A percentile compares a stretch with the other conserved stretches of the same genome.
phyloP scores from a whole-genome alignment of 2,888 invertebrate species.

The Tipula vernalis region DNA sequence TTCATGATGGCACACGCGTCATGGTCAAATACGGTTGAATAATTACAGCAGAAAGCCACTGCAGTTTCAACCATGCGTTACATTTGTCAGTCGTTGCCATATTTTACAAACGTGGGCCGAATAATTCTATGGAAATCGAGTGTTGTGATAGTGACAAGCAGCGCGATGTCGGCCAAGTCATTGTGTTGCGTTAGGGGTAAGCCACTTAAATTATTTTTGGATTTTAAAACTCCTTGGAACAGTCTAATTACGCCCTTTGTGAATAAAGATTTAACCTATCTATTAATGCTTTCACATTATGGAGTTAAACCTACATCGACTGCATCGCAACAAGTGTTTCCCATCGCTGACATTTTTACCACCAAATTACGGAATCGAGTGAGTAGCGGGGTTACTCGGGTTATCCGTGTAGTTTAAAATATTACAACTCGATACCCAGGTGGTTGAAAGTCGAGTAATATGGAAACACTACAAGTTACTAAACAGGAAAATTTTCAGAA shows the following conservation, averaged over 20 bases:
- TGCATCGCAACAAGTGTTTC: too few species aligned
- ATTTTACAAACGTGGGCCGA: not conserved
- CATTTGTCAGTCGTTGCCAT: not conserved
- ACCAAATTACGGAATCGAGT: too few species aligned
- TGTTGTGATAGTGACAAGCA: not conserved
- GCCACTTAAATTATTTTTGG: too few species aligned
- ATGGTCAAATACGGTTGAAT: slow-evolving; percentile 7
- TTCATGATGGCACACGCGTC: not conserved
- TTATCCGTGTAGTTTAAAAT: too few species aligned
- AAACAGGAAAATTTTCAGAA: too few species aligned
- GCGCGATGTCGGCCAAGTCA: not conserved
- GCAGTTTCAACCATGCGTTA: not conserved
- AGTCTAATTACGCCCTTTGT: not conserved
- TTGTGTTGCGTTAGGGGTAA: not conserved
- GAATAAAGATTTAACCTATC: too few species aligned
- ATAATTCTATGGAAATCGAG: not conserved
- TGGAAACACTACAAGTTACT: too few species aligned
- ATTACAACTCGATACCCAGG: too few species aligned
- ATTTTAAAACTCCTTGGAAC: not conserved
- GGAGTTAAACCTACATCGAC: not conserved
- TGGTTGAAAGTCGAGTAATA: too few species aligned
- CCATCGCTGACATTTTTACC: too few species aligned
- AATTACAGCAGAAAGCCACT: slow-evolving; percentile 5
- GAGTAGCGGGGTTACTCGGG: too few species aligned
- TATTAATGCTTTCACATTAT: too few species aligned